Percentiles rank a stretch among this genome's conserved stretches.
These are phyloP conservation scores for Pheosia tremula DNA, from an alignment of 2,888 invertebrate species.

Conservation along the genomic window DNA sequence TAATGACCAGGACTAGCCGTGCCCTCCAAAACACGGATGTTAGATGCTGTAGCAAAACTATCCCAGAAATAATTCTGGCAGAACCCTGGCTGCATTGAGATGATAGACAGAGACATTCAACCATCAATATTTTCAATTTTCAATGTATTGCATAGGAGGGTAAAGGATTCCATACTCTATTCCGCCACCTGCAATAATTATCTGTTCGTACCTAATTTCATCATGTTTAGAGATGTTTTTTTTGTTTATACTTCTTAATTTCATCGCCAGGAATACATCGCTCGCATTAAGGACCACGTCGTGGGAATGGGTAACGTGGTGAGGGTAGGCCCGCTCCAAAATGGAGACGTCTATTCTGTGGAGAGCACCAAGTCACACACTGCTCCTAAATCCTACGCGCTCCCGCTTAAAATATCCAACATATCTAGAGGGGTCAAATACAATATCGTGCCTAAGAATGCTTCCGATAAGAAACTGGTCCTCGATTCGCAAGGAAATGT, in stretches of 20 bases:
- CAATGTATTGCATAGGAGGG: no score
- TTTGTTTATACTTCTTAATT: neutral
- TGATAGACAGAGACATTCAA: no score
- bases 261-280: conserved; percentile 73
- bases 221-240: no score
- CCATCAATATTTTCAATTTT: no score
- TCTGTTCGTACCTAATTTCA: no score
- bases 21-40: no score
- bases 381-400: conserved; percentile 74
- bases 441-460: conserved; percentile 78
- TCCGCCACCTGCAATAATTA: no score
- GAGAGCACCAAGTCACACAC: conserved; percentile 73
- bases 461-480: conserved; percentile 79
- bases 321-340: conserved; percentile 83
- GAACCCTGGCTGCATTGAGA: no score
- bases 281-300: conserved; percentile 87
- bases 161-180: no score
- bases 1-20: no score
- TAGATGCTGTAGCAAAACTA: no score
- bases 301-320: conserved; percentile 90
- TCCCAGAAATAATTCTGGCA: no score
- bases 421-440: conserved; percentile 77
- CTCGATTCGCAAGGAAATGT: conserved; percentile 77
- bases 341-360: conserved; percentile 72
- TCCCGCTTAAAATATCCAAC: conserved; percentile 79